Percentiles rank a stretch among this genome's conserved stretches.
These are phyloP conservation scores for Speoplatyrhinus poulsoni DNA, from an alignment of 2,113 vertebrate genomes.

Conservation along the genomic window DNA sequence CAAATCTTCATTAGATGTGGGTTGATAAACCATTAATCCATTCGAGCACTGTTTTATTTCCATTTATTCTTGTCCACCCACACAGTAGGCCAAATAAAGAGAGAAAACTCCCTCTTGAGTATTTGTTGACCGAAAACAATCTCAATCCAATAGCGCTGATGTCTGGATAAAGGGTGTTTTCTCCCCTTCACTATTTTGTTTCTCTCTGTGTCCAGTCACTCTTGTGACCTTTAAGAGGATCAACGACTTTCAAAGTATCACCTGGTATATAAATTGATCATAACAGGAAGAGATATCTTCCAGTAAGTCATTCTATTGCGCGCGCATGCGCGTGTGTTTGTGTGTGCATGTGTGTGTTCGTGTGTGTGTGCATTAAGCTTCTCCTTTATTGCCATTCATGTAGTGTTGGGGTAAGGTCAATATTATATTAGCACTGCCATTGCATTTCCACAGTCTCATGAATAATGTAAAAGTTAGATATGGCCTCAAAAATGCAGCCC, in stretches of 20 bases:
- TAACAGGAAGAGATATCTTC: constrained; percentile 65
- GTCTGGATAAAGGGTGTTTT: constrained; percentile 31
- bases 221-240: constrained; percentile 55
- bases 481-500: constrained; percentile 68
- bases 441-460: constrained; percentile 68
- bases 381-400: constrained; percentile 66
- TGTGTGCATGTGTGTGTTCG: constrained; percentile 20
- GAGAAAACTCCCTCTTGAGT: constrained; percentile 45
- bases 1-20: constrained; percentile 71
- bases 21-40: constrained; percentile 73
- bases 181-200: constrained; percentile 28
- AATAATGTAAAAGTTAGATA: constrained; percentile 74
- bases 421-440: constrained; percentile 76
- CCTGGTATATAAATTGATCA: constrained; percentile 64
- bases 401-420: constrained; percentile 72
- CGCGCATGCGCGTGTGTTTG: constrained; percentile 8
- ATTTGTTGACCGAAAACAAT: constrained; percentile 48
- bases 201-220: constrained; percentile 43
- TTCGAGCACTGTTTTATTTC: constrained; percentile 62
- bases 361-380: constrained; percentile 28
- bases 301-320: constrained; percentile 56
- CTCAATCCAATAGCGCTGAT: constrained; percentile 22
- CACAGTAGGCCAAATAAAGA: constrained; percentile 49
- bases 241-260: constrained; percentile 52
- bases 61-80: constrained; percentile 59